A percentile compares a stretch with the other conserved stretches of the same genome.
Evolutionary conservation across 30 jellyfish, hydroid and myxozoan species (phyloP).

Genomic region (Aurelia sp.): DNA sequence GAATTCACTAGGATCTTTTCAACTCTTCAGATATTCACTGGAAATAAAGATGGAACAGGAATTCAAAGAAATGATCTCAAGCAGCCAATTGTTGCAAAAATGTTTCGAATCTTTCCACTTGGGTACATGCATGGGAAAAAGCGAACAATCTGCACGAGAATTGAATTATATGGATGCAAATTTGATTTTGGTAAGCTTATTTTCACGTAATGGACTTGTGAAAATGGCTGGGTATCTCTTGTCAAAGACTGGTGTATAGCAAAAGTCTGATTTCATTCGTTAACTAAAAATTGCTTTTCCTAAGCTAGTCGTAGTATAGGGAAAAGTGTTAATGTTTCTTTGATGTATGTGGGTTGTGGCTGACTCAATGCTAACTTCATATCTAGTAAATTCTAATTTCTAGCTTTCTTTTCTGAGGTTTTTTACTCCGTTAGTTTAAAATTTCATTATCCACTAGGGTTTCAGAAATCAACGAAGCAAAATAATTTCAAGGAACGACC

Average conservation of each 20-base stretch:
- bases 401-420: too few species aligned
- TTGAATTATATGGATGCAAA: slow-evolving; percentile 90
- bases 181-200: slow-evolving; percentile 52
- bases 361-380: too few species aligned
- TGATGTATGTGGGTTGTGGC: too few species aligned
- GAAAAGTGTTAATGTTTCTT: too few species aligned
- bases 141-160: slow-evolving; percentile 69
- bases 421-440: too few species aligned
- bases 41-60: slow-evolving; percentile 52
- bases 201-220: not conserved
- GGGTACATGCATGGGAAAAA: slow-evolving; percentile 82
- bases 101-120: slow-evolving; percentile 74
- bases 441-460: too few species aligned
- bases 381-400: too few species aligned
- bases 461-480: too few species aligned
- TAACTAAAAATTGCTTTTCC: too few species aligned
- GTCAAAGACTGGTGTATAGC: not conserved
- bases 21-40: slow-evolving; percentile 54
- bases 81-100: slow-evolving; percentile 72
- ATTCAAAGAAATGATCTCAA: slow-evolving; percentile 41
- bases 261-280: too few species aligned
- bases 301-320: too few species aligned
- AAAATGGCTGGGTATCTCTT: not conserved
- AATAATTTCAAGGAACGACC: too few species aligned
- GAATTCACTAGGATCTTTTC: not conserved